phyloP scores from a whole-genome alignment of 2,888 invertebrate genomes.

The Platycnemis pennipes region DNA sequence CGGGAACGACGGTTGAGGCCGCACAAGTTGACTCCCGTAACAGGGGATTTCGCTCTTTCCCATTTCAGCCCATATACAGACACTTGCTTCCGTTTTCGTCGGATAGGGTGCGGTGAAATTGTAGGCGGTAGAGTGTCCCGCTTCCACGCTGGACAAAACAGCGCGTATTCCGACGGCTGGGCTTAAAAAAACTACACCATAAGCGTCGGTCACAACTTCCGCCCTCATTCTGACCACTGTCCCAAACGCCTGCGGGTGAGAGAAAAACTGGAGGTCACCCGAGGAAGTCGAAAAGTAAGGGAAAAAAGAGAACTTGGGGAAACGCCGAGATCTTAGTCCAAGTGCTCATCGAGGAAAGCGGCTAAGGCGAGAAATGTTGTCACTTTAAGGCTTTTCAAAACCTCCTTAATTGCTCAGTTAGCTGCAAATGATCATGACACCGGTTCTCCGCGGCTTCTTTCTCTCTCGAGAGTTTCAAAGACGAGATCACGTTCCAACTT shows the following conservation, averaged over 20 bases:
- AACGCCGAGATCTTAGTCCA: not conserved
- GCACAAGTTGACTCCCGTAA: not conserved
- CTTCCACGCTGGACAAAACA: not conserved
- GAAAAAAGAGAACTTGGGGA: no score
- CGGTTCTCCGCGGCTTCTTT: not conserved
- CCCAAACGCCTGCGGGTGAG: not conserved
- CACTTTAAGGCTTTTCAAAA: not conserved
- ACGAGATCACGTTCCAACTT: no score
- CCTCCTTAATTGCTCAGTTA: not conserved
- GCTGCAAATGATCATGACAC: not conserved
- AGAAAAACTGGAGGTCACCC: not conserved
- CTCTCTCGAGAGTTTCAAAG: not conserved
- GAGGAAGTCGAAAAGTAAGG: no score
- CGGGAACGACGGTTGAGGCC: not conserved
- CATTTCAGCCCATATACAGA: not conserved
- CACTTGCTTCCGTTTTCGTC: not conserved
- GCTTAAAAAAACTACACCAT: not conserved
- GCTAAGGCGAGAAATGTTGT: not conserved
- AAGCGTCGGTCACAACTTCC: not conserved
- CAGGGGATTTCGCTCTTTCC: not conserved
- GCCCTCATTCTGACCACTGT: not conserved
- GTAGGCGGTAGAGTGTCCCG: no score
- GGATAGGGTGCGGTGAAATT: not conserved
- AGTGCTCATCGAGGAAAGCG: not conserved
- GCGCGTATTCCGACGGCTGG: not conserved